Base-by-base conservation (phyloP, 1,140 invertebrate genomes). In the Akabosia matsudoensis region DNA sequence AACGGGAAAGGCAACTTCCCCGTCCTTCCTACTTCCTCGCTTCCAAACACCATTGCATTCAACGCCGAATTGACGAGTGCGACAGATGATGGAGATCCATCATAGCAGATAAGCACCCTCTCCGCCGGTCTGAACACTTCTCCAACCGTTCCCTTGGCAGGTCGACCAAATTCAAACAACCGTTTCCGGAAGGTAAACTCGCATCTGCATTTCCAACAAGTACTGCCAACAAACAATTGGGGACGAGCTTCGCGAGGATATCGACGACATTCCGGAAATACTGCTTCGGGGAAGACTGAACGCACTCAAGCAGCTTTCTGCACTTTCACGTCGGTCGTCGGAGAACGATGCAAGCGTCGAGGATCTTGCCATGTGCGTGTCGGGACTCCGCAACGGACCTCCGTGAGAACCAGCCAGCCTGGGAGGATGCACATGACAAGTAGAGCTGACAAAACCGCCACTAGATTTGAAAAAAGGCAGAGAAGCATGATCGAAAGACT, bases 401-500 rank as follows among this genome's bases (percentile, higher is more conserved):
- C 31, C 72, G 13, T 31, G 74, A 51, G 70, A 70, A 22, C 52
- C 54, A 73, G n/a, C n/a, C n/a, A n/a, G 73, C 67, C 75, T 77
- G 75, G 64, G 79, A 81, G 7, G 79, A 80, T 56, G 79, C 64
- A 34, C 79, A 81, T 74, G 78, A 78, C 51, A 81, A 30, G 61
- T 79, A 81, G 4, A 81, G 33, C 3, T 76, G 74, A 74, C 80
- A 81, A 74, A 81, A 81, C 34, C 80, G 67, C 80, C 80, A 81
- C 61, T 81, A 78, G 34, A 81, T 81, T 81, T 81, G 80, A 72
- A 81, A 81, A 71, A 81, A 81, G 56, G 80, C 80, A 54, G 80
- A 81, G 52, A 81, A 81, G 75, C 80, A 81, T n/a, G 78, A 79
- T 30, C 80, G 78, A 79, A 81, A 79, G 73, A 81, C 80, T 78